Percentiles rank a stretch among this genome's conserved stretches.
Evolutionary conservation across 2,888 invertebrate genomes (phyloP).

Genomic region (Aspidiotus rigidus): DNA sequence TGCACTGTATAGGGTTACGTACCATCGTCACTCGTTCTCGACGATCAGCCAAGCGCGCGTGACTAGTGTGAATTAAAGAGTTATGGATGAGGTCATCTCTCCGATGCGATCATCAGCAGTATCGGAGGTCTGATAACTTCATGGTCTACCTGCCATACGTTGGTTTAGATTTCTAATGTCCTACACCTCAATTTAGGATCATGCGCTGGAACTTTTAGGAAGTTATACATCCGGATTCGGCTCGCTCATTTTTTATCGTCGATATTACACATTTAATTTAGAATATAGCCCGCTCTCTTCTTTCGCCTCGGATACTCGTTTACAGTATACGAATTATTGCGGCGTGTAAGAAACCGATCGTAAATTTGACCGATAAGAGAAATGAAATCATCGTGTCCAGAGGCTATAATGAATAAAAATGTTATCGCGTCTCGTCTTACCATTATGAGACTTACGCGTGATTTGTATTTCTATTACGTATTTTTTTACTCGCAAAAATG

Average conservation of each 20-base stretch:
- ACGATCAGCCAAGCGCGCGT: constrained; percentile 24
- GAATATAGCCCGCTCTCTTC: too few species aligned
- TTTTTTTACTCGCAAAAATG: too few species aligned
- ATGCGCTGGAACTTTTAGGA: constrained; percentile 27
- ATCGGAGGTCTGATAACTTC: constrained; percentile 22
- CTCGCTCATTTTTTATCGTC: constrained; percentile 2
- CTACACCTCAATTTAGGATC: constrained; percentile 32
- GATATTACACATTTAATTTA: neutral
- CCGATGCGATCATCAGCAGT: constrained; percentile 26
- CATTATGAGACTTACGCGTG: too few species aligned
- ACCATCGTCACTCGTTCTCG: neutral
- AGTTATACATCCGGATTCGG: constrained; percentile 20
- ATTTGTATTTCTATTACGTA: too few species aligned
- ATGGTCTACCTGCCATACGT: constrained; percentile 24
- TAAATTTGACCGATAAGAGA: too few species aligned
- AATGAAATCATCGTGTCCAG: too few species aligned
- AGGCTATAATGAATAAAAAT: too few species aligned
- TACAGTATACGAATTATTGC: too few species aligned
- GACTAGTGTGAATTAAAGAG: constrained; percentile 29
- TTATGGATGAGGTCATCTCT: constrained; percentile 28
- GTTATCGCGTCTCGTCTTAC: too few species aligned
- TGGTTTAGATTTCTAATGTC: constrained; percentile 21
- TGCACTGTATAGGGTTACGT: neutral
- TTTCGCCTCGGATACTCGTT: too few species aligned
- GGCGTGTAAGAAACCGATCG: too few species aligned